Base-by-base conservation (phyloP, 2,797 vertebrate genomes). In the Syngnathus acus region DNA sequence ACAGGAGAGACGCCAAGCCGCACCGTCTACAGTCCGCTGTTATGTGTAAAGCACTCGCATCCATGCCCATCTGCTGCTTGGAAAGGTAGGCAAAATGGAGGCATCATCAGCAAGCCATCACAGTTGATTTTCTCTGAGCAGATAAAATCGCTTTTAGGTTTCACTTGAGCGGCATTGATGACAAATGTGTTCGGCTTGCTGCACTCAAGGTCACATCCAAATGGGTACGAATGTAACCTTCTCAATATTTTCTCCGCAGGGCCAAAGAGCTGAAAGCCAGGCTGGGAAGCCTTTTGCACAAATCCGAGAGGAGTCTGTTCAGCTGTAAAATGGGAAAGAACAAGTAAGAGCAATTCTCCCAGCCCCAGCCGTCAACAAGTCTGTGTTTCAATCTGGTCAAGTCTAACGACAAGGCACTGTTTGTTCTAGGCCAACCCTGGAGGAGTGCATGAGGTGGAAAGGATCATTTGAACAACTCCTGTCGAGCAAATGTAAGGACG, bases 401-500 rank as follows among this genome's bases (percentile, higher is more conserved):
- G 54, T 72, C 69, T 76, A 72, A 86, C 4, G 32, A 32, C 9
- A 2, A 19, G 13, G 9, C 5, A 53, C 64, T 4, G 0, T 74
- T 17, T 68, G 3, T 74, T 60, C 79, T 78, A 98, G 95, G 69
- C 93, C 94, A 47, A 93, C 89, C 8, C 90, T 92, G 47, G 94
- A 96, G 62, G 96, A 98, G 92, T 97, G 93, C 19, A 76, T 89
- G 42, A 86, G 85, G 70, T 98, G 96, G 95, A 94, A 94, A 68
- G 91, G 95, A 74, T 93, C 94, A 1, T 95, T 98, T 66, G 95
- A 97, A 76, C 93, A 94, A 73, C 93, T 98, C 57, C 89, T 98
- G 45, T 91, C 93, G 66, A 95, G 89, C 83, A 98, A 95, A 94
- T 93, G 95, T 98, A 92, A 95, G 95, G 91, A 54, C 8, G 13